Conservation (phyloP, 2,888 invertebrate genomes). For the Strigamia transsilvanica region DNA sequence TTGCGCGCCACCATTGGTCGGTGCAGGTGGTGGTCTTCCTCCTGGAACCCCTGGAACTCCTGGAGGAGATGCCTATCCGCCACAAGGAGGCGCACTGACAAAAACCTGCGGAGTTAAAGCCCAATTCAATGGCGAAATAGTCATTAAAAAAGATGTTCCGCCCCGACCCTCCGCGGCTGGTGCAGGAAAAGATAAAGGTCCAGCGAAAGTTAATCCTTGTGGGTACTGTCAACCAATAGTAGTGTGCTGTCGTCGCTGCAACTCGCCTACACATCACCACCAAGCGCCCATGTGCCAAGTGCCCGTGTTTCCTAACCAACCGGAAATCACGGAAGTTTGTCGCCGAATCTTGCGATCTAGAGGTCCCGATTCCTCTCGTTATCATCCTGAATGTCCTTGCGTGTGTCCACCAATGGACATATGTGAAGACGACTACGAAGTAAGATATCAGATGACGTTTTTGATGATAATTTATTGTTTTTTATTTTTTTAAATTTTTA, state of each 20-base stretch:
- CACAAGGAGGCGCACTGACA: constrained; percentile 44
- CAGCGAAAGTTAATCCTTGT: neutral
- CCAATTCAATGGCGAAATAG: constrained; percentile 38
- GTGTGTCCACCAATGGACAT: neutral
- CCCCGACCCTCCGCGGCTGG: neutral
- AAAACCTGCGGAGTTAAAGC: constrained; percentile 51
- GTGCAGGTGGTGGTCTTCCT: neutral
- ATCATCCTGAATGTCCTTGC: neutral
- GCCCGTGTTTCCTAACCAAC: constrained; percentile 12
- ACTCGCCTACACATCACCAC: neutral
- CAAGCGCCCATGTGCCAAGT: constrained; percentile 26
- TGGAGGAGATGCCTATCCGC: constrained; percentile 24
- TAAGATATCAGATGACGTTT: too few relatives aligned
- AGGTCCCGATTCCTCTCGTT: constrained; percentile 44
- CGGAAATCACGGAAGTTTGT: constrained; percentile 46
- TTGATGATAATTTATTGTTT: too few relatives aligned
- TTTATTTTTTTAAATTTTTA: too few relatives aligned
- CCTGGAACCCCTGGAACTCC: neutral
- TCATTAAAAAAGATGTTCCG: constrained; percentile 27
- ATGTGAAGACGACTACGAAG: too few relatives aligned
- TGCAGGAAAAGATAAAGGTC: neutral
- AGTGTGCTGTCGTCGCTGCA: neutral
- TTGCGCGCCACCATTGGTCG: neutral
- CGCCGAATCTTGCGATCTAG: neutral
- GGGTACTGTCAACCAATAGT: neutral